Evolutionary conservation across 2,113 vertebrate genomes (phyloP).

Genomic region (Nestor notabilis): DNA sequence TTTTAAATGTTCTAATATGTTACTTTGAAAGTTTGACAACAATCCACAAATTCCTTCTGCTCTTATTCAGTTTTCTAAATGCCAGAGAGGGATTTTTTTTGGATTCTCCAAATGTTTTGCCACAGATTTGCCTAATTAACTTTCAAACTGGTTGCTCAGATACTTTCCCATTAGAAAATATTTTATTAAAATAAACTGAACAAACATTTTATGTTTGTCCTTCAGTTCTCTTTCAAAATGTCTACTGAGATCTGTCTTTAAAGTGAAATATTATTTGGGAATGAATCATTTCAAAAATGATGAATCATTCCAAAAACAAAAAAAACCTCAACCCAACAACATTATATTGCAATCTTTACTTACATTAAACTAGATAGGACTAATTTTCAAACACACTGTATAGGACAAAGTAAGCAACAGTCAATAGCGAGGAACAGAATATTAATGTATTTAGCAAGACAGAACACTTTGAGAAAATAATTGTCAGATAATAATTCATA

Average conservation of each 20-base stretch:
- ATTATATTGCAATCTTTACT: background rate
- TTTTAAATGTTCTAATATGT: constrained; percentile 31
- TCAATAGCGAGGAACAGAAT: background rate
- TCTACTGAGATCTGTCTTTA: background rate
- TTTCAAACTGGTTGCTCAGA: constrained; percentile 31
- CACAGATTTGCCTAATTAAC: constrained; percentile 24
- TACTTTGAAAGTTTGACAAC: constrained; percentile 43
- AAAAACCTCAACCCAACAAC: background rate
- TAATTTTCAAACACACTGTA: background rate
- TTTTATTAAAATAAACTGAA: constrained; percentile 44
- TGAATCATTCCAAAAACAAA: background rate
- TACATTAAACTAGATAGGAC: background rate
- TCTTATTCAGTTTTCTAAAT: constrained; percentile 20
- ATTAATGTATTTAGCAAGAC: background rate
- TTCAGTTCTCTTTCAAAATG: constrained; percentile 19
- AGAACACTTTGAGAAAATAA: background rate
- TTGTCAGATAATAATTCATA: background rate
- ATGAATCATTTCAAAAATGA: background rate
- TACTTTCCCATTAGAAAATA: background rate
- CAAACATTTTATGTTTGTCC: background rate
- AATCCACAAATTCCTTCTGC: constrained; percentile 30
- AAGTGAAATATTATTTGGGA: background rate
- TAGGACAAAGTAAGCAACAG: background rate
- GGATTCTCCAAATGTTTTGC: constrained; percentile 44
- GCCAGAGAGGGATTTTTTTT: background rate